These are phyloP conservation scores for Trachelus stipa DNA, from an alignment of 2,888 invertebrate genomes.

Conservation along the genomic window DNA sequence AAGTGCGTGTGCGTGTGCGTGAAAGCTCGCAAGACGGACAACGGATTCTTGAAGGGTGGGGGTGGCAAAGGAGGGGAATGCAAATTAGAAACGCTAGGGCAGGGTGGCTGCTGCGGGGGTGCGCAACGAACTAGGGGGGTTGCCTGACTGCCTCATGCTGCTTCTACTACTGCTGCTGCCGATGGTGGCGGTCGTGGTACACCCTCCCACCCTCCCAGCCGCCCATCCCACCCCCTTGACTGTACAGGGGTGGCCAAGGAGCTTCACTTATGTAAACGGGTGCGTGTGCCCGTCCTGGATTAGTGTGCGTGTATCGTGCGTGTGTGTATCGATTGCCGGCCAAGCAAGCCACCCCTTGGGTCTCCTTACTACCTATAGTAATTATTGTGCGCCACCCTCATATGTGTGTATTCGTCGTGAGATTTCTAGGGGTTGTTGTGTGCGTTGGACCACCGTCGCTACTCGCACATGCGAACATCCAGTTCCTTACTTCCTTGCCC, in stretches of 20 bases:
- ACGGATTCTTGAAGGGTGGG: conserved; percentile 50
- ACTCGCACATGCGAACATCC: conserved; percentile 18
- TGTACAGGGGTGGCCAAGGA: conserved; percentile 55
- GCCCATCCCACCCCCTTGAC: conserved; percentile 10
- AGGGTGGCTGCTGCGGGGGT: conserved; percentile 42
- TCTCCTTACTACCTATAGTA: conserved; percentile 52
- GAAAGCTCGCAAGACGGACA: conserved; percentile 60
- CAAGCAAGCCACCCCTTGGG: conserved; percentile 49
- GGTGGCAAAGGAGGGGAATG: conserved; percentile 64
- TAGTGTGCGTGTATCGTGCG: conserved; percentile 48
- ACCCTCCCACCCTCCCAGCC: background rate
- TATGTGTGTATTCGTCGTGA: conserved; percentile 62
- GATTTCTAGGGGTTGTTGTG: conserved; percentile 45
- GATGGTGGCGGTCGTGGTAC: background rate
- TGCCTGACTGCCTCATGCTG: conserved; percentile 8
- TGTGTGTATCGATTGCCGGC: conserved; percentile 64
- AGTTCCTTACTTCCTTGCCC: conserved; percentile 59
- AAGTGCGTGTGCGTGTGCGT: conserved; percentile 46
- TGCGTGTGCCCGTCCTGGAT: conserved; percentile 42
- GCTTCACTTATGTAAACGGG: conserved; percentile 63
- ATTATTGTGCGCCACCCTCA: conserved; percentile 59
- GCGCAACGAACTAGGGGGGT: conserved; percentile 20
- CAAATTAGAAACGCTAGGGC: conserved; percentile 66
- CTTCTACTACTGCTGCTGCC: background rate
- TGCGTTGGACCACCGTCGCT: conserved; percentile 6